Percentiles rank a stretch among this genome's conserved stretches.
Evolutionary conservation across 2,113 vertebrate genomes (phyloP).

Genomic region (Entomyzon cyanotis): DNA sequence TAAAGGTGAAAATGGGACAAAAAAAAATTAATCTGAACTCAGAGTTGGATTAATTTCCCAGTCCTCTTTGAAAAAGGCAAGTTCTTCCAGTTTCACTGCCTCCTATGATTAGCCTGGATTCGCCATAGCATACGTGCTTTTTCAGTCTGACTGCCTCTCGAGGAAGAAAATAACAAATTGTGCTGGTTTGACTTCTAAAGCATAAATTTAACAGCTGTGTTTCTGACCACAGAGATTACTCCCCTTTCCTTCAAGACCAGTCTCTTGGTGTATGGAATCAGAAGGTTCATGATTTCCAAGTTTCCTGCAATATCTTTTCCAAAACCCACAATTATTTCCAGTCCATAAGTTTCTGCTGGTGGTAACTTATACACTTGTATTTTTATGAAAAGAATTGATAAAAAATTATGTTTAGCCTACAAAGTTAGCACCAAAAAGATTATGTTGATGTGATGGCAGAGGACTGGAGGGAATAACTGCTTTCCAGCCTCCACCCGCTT

Average conservation of each 20-base stretch:
- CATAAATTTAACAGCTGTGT: background rate
- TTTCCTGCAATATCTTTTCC: slow-evolving; percentile 6
- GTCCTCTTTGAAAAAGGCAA: background rate
- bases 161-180: background rate
- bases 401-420: background rate
- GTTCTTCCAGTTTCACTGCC: background rate
- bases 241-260: background rate
- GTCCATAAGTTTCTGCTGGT: background rate
- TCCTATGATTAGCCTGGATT: background rate
- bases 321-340: background rate
- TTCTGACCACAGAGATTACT: background rate
- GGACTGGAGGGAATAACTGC: background rate
- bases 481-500: background rate
- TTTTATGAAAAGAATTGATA: background rate
- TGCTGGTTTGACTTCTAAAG: background rate
- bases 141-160: background rate
- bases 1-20: background rate
- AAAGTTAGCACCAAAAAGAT: background rate
- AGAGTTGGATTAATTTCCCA: background rate
- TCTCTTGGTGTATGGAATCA: background rate
- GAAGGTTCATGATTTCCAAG: background rate
- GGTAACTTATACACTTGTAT: background rate
- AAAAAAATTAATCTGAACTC: background rate
- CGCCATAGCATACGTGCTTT: background rate
- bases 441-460: background rate